Base-by-base conservation (phyloP, 1,140 invertebrate species). In the Grapholita molesta region DNA sequence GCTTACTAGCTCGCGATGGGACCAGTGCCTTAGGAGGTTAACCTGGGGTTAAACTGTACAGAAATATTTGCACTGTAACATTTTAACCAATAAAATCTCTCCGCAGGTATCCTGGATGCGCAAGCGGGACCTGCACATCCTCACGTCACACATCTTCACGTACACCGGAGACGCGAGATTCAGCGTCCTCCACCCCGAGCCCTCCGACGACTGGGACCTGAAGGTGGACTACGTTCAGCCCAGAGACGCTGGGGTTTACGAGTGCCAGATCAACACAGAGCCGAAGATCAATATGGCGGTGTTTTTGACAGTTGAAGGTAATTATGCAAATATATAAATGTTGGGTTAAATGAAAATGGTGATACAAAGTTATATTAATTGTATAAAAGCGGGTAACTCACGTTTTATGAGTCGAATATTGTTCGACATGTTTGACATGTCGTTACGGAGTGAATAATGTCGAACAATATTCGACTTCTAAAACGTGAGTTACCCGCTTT, bases 121-220 rank as follows among this genome's bases (percentile, higher is more conserved):
- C 11, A 97, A 97, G 82, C 93, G 96, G 8, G 97, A 98, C 90
- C 93, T 98, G 23, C 97, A 98, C 85, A 97, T 98, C 81, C 92
- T 98, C 65, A 98, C 97, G 0, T 97, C 96, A 0, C 96, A 96
- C 77, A 95, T 96, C 69, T 96, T 96, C 85, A 97, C 96, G 12
- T 98, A 98, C 87, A 98, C 97, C 0, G 96, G 96, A 0, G 97
- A 98, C 89, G 95, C 94, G 53, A 92, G 97, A 74, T 98, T 98
- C 91, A 95, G 96, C 61, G 95, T 97, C 0, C 93, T 96, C 11
- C 97, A 98, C 89, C 95, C 96, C 0, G 96, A 97, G 73, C 94
- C 94, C 12, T 96, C 95, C n/a, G 96, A 98, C 77, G 97, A 98
- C 84, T 99, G 97, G 97, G 96, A 96, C 83, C 94, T 99, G 70